A percentile compares a stretch with the other conserved stretches of the same genome.
Evolutionary conservation across 1,140 invertebrate genomes (phyloP).

Genomic region (Procambarus virginalis): DNA sequence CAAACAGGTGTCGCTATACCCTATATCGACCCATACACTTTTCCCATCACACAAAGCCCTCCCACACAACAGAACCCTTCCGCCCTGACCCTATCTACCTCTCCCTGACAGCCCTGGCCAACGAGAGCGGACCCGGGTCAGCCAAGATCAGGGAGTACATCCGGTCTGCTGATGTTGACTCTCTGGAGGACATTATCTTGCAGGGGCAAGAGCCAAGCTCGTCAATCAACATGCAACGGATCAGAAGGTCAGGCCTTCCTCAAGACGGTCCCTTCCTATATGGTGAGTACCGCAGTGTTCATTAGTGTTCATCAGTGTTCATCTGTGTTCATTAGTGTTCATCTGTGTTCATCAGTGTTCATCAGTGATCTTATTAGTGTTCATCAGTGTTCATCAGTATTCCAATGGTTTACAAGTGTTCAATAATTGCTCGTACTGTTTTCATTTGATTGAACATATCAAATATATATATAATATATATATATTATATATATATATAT

Average conservation of each 20-base stretch:
- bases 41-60: too few relatives aligned
- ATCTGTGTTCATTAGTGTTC: neutral
- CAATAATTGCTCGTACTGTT: too few relatives aligned
- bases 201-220: constrained; percentile 88
- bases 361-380: too few relatives aligned
- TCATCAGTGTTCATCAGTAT: too few relatives aligned
- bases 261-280: constrained; percentile 89
- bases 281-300: constrained; percentile 78
- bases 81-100: neutral
- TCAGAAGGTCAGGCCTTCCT: constrained; percentile 85
- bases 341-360: neutral
- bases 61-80: too few relatives aligned
- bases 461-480: constrained; percentile 7
- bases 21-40: too few relatives aligned
- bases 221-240: constrained; percentile 88
- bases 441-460: too few relatives aligned
- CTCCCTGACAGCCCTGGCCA: constrained; percentile 70
- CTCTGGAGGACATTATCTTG: constrained; percentile 88
- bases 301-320: too few relatives aligned
- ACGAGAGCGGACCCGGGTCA: constrained; percentile 27
- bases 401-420: too few relatives aligned
- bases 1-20: too few relatives aligned
- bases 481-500: constrained; percentile 42
- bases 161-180: constrained; percentile 87
- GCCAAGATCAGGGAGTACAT: constrained; percentile 93